These are phyloP conservation scores for Herpetotheres cachinnans DNA, from an alignment of 2,113 vertebrate species.

Conservation along the genomic window DNA sequence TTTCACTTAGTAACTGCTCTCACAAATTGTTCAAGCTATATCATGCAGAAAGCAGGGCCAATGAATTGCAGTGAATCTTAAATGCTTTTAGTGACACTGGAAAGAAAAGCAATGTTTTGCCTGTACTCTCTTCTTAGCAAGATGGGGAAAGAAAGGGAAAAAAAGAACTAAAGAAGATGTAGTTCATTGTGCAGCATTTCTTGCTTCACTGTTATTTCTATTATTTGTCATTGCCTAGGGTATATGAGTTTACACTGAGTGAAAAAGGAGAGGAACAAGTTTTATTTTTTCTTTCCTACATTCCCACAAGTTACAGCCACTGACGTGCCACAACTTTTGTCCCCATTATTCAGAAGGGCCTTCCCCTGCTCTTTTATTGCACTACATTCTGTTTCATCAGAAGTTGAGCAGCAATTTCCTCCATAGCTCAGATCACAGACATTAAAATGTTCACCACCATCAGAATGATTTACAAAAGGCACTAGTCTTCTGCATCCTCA, in stretches of 20 bases:
- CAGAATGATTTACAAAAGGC: slow-evolving; percentile 16
- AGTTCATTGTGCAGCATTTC: background rate
- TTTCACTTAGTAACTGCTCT: background rate
- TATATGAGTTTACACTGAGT: background rate
- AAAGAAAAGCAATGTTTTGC: background rate
- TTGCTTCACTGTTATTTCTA: background rate
- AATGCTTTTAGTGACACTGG: background rate
- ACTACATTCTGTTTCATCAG: background rate
- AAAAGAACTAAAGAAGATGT: background rate
- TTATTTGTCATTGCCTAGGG: background rate
- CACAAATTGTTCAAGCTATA: background rate
- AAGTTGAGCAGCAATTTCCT: background rate
- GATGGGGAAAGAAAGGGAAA: background rate
- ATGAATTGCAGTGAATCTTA: background rate
- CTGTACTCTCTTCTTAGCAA: background rate
- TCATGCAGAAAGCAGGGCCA: background rate
- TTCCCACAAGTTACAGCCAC: background rate
- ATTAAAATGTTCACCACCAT: background rate
- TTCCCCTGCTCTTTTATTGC: background rate
- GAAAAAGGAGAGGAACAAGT: background rate
- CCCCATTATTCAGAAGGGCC: background rate
- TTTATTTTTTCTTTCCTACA: background rate
- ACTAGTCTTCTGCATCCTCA: background rate
- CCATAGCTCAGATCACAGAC: background rate
- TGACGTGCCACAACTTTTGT: background rate